Conservation (phyloP, 2,888 invertebrate genomes). For the Phyto melanocephala region DNA sequence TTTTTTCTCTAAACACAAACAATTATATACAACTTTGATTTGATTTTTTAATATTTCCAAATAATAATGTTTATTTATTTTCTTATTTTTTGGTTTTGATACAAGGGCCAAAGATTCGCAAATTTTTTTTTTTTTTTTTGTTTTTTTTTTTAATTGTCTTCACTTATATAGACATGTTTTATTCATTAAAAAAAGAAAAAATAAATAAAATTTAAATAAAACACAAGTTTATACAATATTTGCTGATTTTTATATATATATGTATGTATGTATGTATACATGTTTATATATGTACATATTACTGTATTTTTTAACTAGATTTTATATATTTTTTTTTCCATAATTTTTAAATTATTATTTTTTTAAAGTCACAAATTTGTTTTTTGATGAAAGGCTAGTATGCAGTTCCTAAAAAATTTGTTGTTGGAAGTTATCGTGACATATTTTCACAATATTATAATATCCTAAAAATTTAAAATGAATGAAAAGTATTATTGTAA, state of each 20-base stretch:
- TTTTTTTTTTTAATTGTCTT: slow-evolving; percentile 63
- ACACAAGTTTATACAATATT: slow-evolving; percentile 70
- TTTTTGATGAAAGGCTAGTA: too few species aligned
- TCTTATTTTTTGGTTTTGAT: neutral
- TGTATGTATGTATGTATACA: too few species aligned
- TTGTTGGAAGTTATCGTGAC: too few species aligned
- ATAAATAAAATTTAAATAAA: slow-evolving; percentile 73
- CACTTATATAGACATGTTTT: slow-evolving; percentile 34
- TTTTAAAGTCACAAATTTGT: slow-evolving; percentile 42
- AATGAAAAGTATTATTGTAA: too few species aligned
- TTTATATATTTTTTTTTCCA: slow-evolving; percentile 64
- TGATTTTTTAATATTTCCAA: slow-evolving; percentile 67
- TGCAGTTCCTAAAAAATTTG: too few species aligned
- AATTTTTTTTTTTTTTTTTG: slow-evolving; percentile 57
- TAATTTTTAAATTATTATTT: slow-evolving; percentile 56
- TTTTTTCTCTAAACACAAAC: slow-evolving; percentile 45
- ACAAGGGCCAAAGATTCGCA: slow-evolving; percentile 70
- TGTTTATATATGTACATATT: too few species aligned
- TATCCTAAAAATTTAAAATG: too few species aligned
- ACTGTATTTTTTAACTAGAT: too few species aligned
- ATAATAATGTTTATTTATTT: slow-evolving; percentile 62
- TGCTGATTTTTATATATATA: neutral
- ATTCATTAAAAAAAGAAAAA: neutral
- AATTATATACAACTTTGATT: slow-evolving; percentile 38
- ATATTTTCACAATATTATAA: too few species aligned